Evolutionary conservation across 2,888 invertebrate genomes (phyloP), one percentile per base, ranked within the genome.

Genomic region (Xestobium rufovillosum): DNA sequence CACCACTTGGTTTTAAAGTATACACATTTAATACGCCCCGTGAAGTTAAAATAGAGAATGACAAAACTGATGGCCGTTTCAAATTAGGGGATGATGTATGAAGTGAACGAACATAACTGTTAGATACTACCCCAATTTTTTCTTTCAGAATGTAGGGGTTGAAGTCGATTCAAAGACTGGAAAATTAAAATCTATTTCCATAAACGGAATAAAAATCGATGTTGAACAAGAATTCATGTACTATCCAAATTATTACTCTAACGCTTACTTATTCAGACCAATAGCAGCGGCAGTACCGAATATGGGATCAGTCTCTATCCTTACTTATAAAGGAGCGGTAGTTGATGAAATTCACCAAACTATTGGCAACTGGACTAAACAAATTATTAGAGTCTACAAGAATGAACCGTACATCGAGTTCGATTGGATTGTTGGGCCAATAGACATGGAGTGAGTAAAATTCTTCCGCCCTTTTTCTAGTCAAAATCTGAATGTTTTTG

Each of bases 231-330:
- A 76, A 2, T 80, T 83, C 52, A 67, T 72, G 14, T 88, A 76
- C 53, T 90, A 89, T 51, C n/a, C n/a, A n/a, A n/a, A n/a, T n/a
- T 69, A 87, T 38, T 78, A 89, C 0, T 92, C 94, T 0, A 96
- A 96, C 0, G 96, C 96, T 0, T 97, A 97, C 53, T 83, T 94
- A 17, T 87, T 89, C 61, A 69, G 88, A 30, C 87, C 88, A 0
- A 25, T 60, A n/a, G n/a, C n/a, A n/a, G n/a, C n/a, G n/a, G 51
- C 68, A n/a, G 38, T 57, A 42, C 49, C 11, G 11, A 31, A 32
- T 3, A 10, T 26, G 1, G 42, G 34, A 9, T 27, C 32, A 3
- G 31, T 35, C 9, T 37, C 15, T 10, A 27, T 26, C 6, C 37
- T 32, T 43, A 60, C 60, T 0, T 43, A 68, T 13, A 48, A 61